Evolutionary conservation across 2,113 vertebrate genomes (phyloP).

Genomic region (Tupaia chinensis): DNA sequence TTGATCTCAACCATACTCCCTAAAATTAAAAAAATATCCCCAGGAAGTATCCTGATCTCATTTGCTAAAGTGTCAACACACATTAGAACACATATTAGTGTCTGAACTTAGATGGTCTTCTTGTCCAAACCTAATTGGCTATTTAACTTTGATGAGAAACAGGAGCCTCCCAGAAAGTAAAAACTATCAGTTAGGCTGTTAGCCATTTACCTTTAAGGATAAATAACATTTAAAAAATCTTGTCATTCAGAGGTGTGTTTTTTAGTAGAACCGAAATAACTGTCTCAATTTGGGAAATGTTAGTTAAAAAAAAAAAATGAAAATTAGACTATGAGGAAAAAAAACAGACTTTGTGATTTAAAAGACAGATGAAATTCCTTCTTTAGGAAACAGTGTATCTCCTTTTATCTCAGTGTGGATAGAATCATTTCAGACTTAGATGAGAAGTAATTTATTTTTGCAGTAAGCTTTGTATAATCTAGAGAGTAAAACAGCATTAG

Average conservation of each 20-base stretch:
- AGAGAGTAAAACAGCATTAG: conserved; percentile 41
- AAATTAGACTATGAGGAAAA: conserved; percentile 1
- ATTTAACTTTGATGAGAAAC: conserved; percentile 45
- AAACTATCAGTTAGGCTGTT: not conserved
- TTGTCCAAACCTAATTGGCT: conserved; percentile 10
- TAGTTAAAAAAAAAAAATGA: conserved; percentile 21
- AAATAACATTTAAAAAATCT: not conserved
- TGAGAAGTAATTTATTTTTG: conserved; percentile 55
- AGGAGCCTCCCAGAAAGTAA: not conserved
- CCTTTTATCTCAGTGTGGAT: conserved; percentile 40
- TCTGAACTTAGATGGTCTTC: not conserved
- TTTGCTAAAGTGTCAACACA: conserved; percentile 36
- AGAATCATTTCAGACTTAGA: conserved; percentile 27
- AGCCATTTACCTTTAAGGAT: not conserved
- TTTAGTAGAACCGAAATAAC: conserved; percentile 30
- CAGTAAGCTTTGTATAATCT: not conserved
- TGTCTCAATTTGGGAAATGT: conserved; percentile 31
- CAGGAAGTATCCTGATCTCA: conserved; percentile 48
- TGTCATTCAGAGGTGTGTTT: conserved; percentile 23
- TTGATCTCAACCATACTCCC: conserved; percentile 29
- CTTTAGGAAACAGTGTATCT: not conserved
- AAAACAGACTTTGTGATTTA: not conserved
- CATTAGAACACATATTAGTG: not conserved
- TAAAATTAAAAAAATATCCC: conserved; percentile 61
- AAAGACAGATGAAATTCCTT: conserved; percentile 34